Percentiles rank a stretch among this genome's conserved stretches.
Evolutionary conservation across 1,140 invertebrate species (phyloP).

Genomic region (Ectropis grisescens): DNA sequence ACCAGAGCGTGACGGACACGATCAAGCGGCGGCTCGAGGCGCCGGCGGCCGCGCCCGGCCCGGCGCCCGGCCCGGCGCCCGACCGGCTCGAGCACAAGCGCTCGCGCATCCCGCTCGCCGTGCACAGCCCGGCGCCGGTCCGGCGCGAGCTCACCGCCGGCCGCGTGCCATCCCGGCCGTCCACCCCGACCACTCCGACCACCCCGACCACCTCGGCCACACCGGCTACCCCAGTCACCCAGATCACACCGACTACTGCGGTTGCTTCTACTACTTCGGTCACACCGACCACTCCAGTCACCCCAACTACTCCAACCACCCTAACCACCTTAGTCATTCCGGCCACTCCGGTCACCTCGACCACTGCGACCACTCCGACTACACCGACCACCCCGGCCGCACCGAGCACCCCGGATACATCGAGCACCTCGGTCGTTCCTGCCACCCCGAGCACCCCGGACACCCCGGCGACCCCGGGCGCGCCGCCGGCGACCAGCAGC

Average conservation of each 20-base stretch:
- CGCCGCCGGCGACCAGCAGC: constrained; percentile 41
- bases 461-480: constrained; percentile 32
- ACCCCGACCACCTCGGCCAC: constrained; percentile 64
- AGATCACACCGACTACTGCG: too few relatives aligned
- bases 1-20: constrained; percentile 64
- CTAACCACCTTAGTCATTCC: too few relatives aligned
- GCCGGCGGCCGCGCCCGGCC: constrained; percentile 39
- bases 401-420: too few relatives aligned
- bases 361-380: too few relatives aligned
- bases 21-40: constrained; percentile 61
- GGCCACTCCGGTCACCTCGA: too few relatives aligned
- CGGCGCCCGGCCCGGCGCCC: constrained; percentile 41
- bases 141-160: constrained; percentile 45
- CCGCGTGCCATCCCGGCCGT: constrained; percentile 32
- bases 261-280: too few relatives aligned
- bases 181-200: constrained; percentile 26
- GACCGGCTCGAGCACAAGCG: constrained; percentile 45
- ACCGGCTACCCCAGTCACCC: too few relatives aligned
- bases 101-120: constrained; percentile 55
- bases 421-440: too few relatives aligned
- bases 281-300: too few relatives aligned
- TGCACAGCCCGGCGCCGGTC: constrained; percentile 54
- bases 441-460: too few relatives aligned
- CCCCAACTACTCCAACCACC: too few relatives aligned
- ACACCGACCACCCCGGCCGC: too few relatives aligned